These are phyloP conservation scores for Willowsia nigromaculata DNA, from an alignment of 2,888 invertebrate genomes.

Conservation along the genomic window DNA sequence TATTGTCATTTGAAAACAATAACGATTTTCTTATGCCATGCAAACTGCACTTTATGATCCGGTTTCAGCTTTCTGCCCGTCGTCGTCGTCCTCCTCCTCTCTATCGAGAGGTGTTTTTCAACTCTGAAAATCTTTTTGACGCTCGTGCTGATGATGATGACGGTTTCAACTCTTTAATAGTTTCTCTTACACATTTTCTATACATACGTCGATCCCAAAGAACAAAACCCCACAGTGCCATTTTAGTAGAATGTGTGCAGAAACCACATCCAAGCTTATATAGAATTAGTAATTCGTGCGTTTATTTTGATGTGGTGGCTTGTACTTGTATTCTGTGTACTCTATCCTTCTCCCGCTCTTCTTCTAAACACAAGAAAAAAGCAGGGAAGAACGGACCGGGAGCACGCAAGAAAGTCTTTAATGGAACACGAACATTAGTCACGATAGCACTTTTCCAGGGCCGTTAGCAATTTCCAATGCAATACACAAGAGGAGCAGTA, in stretches of 20 bases:
- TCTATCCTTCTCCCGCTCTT: neutral
- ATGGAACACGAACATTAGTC: slow-evolving; percentile 75
- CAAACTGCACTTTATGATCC: slow-evolving; percentile 68
- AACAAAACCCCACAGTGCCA: neutral
- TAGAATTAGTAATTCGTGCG: slow-evolving; percentile 25
- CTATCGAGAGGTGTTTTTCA: slow-evolving; percentile 31
- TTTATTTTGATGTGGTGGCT: slow-evolving; percentile 30
- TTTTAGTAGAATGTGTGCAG: neutral
- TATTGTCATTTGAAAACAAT: slow-evolving; percentile 54
- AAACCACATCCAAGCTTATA: slow-evolving; percentile 3
- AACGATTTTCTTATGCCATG: slow-evolving; percentile 64
- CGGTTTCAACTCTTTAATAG: slow-evolving; percentile 67
- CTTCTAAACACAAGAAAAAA: slow-evolving; percentile 52
- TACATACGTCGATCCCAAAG: neutral
- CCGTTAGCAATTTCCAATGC: slow-evolving; percentile 72
- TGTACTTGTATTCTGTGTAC: slow-evolving; percentile 4
- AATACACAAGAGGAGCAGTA: slow-evolving; percentile 43
- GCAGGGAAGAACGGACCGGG: slow-evolving; percentile 50
- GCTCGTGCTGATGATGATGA: slow-evolving; percentile 33
- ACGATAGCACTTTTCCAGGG: slow-evolving; percentile 74
- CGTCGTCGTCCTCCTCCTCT: neutral
- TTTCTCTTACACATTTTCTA: slow-evolving; percentile 56
- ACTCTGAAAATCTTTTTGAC: slow-evolving; percentile 6
- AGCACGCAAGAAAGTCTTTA: slow-evolving; percentile 77
- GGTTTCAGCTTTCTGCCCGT: slow-evolving; percentile 36